These are phyloP conservation scores for Colossoma macropomum DNA, from an alignment of 2,113 vertebrate species.

Conservation along the genomic window DNA sequence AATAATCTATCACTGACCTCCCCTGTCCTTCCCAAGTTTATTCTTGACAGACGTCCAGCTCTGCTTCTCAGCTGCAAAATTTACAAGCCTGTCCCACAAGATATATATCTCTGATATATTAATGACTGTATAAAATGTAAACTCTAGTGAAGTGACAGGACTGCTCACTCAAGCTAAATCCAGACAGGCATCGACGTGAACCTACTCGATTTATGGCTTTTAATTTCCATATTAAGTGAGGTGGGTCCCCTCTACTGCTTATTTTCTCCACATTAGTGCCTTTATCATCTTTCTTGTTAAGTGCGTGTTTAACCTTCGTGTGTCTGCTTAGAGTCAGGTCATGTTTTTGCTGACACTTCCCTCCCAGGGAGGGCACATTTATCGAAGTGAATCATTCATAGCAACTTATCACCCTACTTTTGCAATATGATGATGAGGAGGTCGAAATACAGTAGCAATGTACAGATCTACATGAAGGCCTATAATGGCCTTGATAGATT, in stretches of 20 bases:
- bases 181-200: neutral
- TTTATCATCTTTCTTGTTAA: constrained; percentile 58
- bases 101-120: constrained; percentile 30
- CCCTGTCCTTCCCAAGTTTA: constrained; percentile 20
- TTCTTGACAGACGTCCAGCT: constrained; percentile 1
- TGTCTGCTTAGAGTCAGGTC: constrained; percentile 5
- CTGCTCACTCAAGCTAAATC: constrained; percentile 39
- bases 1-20: neutral
- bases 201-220: constrained; percentile 64
- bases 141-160: constrained; percentile 28
- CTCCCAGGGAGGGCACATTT: neutral
- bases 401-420: neutral
- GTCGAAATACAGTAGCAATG: neutral
- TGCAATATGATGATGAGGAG: neutral
- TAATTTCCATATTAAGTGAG: constrained; percentile 68
- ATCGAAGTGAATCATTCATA: neutral
- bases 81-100: constrained; percentile 26
- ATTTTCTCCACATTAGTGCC: constrained; percentile 50
- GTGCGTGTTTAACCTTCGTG: constrained; percentile 52
- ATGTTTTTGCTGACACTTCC: neutral
- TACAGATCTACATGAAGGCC: neutral
- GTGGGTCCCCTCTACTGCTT: constrained; percentile 51
- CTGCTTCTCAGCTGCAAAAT: constrained; percentile 1
- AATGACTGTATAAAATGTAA: constrained; percentile 40
- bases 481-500: neutral